A percentile compares a stretch with the other conserved stretches of the same genome.
Evolutionary conservation across 2,888 invertebrate genomes (phyloP).

Genomic region (Oegoconia quadripuncta): DNA sequence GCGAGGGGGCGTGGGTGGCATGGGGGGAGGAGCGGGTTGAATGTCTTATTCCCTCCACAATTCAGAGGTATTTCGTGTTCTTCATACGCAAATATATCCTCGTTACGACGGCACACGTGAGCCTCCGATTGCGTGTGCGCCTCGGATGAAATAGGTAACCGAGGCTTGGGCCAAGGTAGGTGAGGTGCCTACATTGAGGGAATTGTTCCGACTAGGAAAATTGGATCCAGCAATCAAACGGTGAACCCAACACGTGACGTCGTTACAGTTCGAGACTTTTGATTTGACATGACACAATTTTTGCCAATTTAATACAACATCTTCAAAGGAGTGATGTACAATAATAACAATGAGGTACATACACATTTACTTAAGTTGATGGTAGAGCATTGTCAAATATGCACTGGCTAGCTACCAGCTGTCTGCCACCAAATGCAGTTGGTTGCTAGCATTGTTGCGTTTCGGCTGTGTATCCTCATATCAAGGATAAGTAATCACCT

Average conservation of each 20-base stretch:
- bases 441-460: too few relatives aligned
- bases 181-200: conserved; percentile 40
- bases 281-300: conserved; percentile 30
- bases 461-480: too few relatives aligned
- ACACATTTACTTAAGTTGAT: too few relatives aligned
- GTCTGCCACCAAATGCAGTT: too few relatives aligned
- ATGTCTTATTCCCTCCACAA: conserved; percentile 79
- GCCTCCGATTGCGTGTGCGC: conserved; percentile 72
- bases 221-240: conserved; percentile 67
- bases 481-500: too few relatives aligned
- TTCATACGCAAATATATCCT: conserved; percentile 80
- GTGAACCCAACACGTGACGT: conserved; percentile 45
- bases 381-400: too few relatives aligned
- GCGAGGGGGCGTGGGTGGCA: conserved; percentile 47
- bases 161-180: conserved; percentile 33
- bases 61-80: conserved; percentile 80
- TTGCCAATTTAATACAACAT: conserved; percentile 13
- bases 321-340: conserved; percentile 6
- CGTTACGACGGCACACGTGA: conserved; percentile 76
- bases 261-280: conserved; percentile 45
- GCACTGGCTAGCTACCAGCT: too few relatives aligned
- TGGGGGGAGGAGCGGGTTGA: conserved; percentile 66
- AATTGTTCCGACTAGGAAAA: conserved; percentile 62
- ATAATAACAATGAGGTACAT: too few relatives aligned
- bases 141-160: conserved; percentile 53